These are phyloP conservation scores for Polyommatus iphigenia DNA, from an alignment of 2,888 invertebrate species.

Conservation along the genomic window DNA sequence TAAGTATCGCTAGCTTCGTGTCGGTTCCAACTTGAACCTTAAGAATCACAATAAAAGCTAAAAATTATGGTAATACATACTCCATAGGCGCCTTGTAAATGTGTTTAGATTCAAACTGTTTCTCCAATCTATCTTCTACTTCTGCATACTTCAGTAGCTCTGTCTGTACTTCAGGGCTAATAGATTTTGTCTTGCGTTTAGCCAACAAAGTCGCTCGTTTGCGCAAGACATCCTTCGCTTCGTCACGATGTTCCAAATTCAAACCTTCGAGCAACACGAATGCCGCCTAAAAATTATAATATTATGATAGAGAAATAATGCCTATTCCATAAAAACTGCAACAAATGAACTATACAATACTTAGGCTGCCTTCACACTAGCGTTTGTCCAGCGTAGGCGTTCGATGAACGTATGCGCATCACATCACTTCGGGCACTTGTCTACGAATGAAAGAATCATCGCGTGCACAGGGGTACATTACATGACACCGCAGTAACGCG, in stretches of 20 bases:
- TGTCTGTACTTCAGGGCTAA: conserved; percentile 47
- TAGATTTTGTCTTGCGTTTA: conserved; percentile 51
- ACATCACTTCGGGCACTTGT: too few relatives aligned
- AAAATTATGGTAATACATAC: conserved; percentile 51
- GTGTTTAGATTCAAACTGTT: conserved; percentile 55
- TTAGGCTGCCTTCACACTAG: too few relatives aligned
- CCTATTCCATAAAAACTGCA: too few relatives aligned
- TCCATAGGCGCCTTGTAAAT: conserved; percentile 66
- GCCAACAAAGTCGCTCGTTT: conserved; percentile 61
- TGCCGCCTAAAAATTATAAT: conserved; percentile 61
- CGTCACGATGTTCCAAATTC: conserved; percentile 53
- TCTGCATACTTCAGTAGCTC: conserved; percentile 47
- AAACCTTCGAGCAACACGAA: conserved; percentile 67
- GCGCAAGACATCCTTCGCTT: conserved; percentile 57
- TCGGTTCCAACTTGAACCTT: too few relatives aligned
- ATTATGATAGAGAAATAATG: too few relatives aligned
- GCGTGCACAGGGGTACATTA: too few relatives aligned
- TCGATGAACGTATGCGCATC: too few relatives aligned
- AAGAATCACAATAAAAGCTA: neutral
- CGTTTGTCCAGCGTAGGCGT: too few relatives aligned
- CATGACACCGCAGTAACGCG: too few relatives aligned
- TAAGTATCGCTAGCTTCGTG: too few relatives aligned
- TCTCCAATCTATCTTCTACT: conserved; percentile 52
- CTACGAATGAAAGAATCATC: too few relatives aligned
- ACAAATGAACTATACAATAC: too few relatives aligned